Evolutionary conservation across 2,113 vertebrate genomes (phyloP).

Genomic region (Spilogale gracilis): DNA sequence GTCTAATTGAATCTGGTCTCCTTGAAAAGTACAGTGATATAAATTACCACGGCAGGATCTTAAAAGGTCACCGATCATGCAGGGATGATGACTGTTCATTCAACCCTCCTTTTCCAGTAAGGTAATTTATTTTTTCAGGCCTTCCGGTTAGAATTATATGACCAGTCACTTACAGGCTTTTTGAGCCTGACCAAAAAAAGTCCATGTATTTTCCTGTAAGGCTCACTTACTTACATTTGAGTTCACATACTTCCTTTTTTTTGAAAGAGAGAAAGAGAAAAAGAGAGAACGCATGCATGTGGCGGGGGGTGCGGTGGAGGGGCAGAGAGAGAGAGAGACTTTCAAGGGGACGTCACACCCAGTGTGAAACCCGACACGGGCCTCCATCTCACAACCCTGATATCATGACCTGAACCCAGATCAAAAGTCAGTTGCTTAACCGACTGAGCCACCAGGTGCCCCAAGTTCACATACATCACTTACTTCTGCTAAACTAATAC

Average conservation of each 20-base stretch:
- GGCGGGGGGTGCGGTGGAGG: too few species aligned
- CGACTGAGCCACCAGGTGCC: background rate
- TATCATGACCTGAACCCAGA: background rate
- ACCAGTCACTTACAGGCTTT: background rate
- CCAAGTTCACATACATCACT: background rate
- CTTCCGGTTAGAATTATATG: slow-evolving; percentile 12
- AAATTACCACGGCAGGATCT: slow-evolving; percentile 54
- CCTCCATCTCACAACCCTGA: background rate
- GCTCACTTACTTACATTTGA: rapidly evolving
- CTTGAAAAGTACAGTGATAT: slow-evolving; percentile 47
- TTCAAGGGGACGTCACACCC: too few species aligned
- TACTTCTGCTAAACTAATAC: background rate
- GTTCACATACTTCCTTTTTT: background rate
- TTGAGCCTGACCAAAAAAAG: background rate
- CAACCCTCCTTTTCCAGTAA: background rate
- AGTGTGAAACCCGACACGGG: background rate
- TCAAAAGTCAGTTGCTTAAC: background rate
- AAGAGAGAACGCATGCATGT: background rate
- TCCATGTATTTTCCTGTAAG: rapidly evolving
- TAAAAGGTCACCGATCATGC: background rate
- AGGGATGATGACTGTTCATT: background rate
- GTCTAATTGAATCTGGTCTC: slow-evolving; percentile 66
- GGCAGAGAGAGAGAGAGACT: too few species aligned
- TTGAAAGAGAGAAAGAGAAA: background rate
- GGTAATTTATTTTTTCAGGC: background rate